These are phyloP conservation scores for Parelbella ahira DNA, from an alignment of 2,888 invertebrate species.

Conservation along the genomic window DNA sequence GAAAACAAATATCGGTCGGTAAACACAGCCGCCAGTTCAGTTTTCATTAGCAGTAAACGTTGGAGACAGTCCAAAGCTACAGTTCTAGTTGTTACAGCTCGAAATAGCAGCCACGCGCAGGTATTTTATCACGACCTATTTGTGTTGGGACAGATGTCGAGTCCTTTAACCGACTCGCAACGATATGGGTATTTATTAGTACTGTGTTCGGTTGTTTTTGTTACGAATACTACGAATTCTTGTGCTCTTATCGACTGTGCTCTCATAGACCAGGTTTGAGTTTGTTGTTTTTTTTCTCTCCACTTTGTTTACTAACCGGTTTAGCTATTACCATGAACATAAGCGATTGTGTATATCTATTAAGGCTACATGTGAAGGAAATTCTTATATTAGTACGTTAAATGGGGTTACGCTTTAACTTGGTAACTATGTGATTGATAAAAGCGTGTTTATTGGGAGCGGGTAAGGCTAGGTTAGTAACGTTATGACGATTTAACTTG, in stretches of 20 bases:
- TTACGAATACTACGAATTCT: constrained; percentile 14
- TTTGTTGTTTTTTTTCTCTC: constrained; percentile 10
- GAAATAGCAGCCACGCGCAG: constrained; percentile 53
- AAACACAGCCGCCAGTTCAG: constrained; percentile 31
- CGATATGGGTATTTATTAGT: constrained; percentile 21
- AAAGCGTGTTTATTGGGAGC: no score
- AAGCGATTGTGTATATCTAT: no score
- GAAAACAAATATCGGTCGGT: constrained; percentile 28
- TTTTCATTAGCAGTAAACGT: constrained; percentile 44
- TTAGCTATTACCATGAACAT: no score
- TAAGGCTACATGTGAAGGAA: no score
- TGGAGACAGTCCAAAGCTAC: constrained; percentile 69
- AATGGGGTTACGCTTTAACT: no score
- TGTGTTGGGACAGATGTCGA: constrained; percentile 50
- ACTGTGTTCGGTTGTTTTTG: constrained; percentile 6
- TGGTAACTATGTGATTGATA: no score
- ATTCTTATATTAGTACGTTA: no score
- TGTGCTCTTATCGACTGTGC: constrained; percentile 4
- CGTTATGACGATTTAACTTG: no score
- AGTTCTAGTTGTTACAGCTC: constrained; percentile 59
- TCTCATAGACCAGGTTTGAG: constrained; percentile 4
- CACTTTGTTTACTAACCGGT: constrained; percentile 14
- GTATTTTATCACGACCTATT: constrained; percentile 63
- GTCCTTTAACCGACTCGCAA: constrained; percentile 31
- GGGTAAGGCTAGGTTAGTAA: no score